Conservation (phyloP, 2,888 invertebrate species). For the Miltochrista miniata region DNA sequence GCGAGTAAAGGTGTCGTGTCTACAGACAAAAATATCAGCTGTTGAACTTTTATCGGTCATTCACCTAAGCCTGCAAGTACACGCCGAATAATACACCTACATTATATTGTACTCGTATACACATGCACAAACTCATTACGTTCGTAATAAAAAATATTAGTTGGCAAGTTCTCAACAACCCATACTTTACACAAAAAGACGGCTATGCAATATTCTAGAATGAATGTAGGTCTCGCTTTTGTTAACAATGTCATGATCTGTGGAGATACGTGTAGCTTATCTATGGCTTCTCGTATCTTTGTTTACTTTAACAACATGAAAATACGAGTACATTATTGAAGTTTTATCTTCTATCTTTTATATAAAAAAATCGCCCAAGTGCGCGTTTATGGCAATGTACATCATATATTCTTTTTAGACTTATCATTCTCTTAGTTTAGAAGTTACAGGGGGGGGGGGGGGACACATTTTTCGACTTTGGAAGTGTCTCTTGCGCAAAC, state of each 20-base stretch:
- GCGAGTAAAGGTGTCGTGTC: too few species aligned
- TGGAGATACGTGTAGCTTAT: background rate
- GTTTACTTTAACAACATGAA: background rate
- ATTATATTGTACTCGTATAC: slow-evolving; percentile 1
- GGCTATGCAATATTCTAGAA: slow-evolving; percentile 48
- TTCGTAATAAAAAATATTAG: slow-evolving; percentile 43
- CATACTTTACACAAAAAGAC: slow-evolving; percentile 41
- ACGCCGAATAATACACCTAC: slow-evolving; percentile 48
- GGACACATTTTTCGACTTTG: too few species aligned
- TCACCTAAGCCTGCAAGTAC: slow-evolving; percentile 43
- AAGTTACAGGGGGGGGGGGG: too few species aligned
- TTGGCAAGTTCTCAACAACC: slow-evolving; percentile 65
- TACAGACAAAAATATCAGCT: slow-evolving; percentile 17
- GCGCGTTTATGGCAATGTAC: too few species aligned
- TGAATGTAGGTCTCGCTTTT: slow-evolving; percentile 54
- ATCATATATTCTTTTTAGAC: too few species aligned
- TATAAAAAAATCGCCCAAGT: too few species aligned
- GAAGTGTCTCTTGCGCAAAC: too few species aligned
- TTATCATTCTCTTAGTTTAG: too few species aligned
- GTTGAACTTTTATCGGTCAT: slow-evolving; percentile 66
- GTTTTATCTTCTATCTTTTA: too few species aligned
- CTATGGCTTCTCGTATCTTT: background rate
- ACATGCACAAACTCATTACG: slow-evolving; percentile 11
- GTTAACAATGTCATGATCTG: slow-evolving; percentile 16
- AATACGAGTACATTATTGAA: background rate